A percentile compares a stretch with the other conserved stretches of the same genome.
Conservation (phyloP, 53 echinoderm and acorn worm species). For the Mesocentrotus franciscanus region DNA sequence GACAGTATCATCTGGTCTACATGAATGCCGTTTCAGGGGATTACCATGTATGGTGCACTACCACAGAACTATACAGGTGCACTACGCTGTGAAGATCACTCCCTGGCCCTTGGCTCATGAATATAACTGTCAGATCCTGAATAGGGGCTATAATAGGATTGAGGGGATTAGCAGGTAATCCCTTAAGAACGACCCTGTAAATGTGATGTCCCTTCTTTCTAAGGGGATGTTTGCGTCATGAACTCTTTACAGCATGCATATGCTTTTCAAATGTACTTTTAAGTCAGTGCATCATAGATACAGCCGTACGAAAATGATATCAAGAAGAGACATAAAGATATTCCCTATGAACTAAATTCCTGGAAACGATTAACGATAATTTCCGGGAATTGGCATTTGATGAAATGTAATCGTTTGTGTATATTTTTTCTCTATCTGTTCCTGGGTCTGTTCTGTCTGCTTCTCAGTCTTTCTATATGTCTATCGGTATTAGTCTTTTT, state of each 20-base stretch:
- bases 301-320: not conserved
- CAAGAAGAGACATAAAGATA: not conserved
- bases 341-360: not conserved
- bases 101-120: no score
- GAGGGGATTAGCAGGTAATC: no score
- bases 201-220: no score
- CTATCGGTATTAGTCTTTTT: not conserved
- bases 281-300: not conserved
- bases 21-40: no score
- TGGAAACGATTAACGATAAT: conserved; percentile 2
- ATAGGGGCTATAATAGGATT: no score
- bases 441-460: not conserved
- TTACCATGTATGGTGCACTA: no score
- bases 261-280: not conserved
- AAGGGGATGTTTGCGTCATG: no score
- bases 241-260: not conserved
- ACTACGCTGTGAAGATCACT: no score
- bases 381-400: not conserved
- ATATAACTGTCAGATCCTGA: no score
- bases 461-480: not conserved
- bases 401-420: not conserved
- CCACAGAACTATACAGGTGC: no score
- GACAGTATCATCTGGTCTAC: no score
- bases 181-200: no score
- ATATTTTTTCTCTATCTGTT: not conserved